Conservation (phyloP, 2,113 vertebrate genomes). For the Cyphomyrus plagiostoma region DNA sequence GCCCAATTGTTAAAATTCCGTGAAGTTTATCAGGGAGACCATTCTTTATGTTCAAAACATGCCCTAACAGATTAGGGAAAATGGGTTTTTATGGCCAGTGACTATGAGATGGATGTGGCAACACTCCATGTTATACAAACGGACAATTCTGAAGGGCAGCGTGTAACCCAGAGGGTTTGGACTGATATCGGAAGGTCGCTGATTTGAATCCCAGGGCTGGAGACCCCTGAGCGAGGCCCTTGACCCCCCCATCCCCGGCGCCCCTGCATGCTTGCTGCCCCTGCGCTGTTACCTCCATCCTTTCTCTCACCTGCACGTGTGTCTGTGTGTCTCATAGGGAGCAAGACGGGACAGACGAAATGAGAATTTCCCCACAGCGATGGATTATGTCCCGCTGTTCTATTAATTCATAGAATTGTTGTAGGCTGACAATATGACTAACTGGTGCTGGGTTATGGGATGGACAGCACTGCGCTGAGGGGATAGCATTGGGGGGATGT, state of each 20-base stretch:
- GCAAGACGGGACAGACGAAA: neutral
- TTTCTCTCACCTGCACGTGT: neutral
- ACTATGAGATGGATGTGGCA: neutral
- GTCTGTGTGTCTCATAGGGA: neutral
- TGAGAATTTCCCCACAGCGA: neutral
- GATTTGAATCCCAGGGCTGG: neutral
- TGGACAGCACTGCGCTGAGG: neutral
- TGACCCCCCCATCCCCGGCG: neutral
- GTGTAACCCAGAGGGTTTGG: neutral
- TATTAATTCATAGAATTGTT: neutral
- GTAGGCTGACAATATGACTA: neutral
- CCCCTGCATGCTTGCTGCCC: neutral
- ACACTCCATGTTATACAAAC: neutral
- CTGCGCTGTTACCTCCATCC: neutral
- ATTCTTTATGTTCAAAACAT: slow-evolving; percentile 3
- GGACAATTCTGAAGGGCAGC: neutral
- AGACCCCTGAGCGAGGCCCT: neutral
- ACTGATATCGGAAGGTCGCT: neutral
- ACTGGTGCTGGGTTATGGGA: neutral
- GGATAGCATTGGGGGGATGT: neutral
- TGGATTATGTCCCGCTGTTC: neutral
- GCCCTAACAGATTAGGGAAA: neutral
- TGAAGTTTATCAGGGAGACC: neutral
- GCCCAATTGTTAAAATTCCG: neutral
- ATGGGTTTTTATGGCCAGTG: neutral